Evolutionary conservation across 2,888 invertebrate species (phyloP), one percentile per base, ranked within the genome.

Genomic region (Meliscaeva auricollis): DNA sequence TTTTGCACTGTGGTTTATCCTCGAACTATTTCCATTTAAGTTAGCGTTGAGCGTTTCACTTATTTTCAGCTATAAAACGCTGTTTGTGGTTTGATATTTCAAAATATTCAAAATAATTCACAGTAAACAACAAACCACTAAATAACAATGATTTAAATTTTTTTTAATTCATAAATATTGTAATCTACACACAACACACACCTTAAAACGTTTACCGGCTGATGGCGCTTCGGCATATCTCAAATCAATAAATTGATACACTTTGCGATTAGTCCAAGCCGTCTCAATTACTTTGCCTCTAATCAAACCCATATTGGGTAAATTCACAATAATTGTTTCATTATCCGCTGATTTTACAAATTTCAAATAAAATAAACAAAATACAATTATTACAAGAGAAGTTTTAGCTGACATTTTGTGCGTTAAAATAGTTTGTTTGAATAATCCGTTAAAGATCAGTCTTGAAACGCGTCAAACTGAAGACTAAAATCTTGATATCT

Each of bases 211-310:
- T 87, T 89, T 83, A 20, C 88, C 79, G 20, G 91, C 91, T 2
- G 90, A 90, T 0, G 91, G 91, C 5, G 91, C 88, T 60, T 91
- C 91, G 0, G 90, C 91, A 82, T 91, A 91, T 87, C 90, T 88
- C 1, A 91, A 88, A 87, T 91, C 91, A n/a, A 92, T 88, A 88
- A 92, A 91, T 56, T 91, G 91, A 69, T 90, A 79, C 26, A 91
- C 89, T 85, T 90, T 89, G 0, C 90, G 88, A 7, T 89, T 78
- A 3, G 89, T 89, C 91, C 91, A 91, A 9, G 90, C 88, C 0
- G 91, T 91, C 64, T 90, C 88, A 4, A 90, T 46, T 17, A 88
- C 83, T 72, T 89, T 90, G 2, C 91, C 91, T 80, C 89, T 90
- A 22, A 91, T 88, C 0, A 83, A 54, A 50, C 91, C 91, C 83